Percentiles rank a stretch among this genome's conserved stretches.
These are phyloP conservation scores for Perca flavescens DNA, from an alignment of 2,113 vertebrate species.

Conservation along the genomic window DNA sequence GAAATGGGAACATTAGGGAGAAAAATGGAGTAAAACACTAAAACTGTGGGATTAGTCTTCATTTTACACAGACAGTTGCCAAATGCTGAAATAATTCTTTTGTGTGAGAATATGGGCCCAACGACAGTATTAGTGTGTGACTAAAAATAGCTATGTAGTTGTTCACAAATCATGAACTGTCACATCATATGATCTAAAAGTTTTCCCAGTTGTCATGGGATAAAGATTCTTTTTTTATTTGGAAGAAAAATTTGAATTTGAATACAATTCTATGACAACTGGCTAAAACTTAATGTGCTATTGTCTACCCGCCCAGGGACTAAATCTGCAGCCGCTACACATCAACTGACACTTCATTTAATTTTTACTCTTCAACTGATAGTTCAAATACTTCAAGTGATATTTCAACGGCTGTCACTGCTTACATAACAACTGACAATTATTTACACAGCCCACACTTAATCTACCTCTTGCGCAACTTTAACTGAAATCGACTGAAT, in stretches of 20 bases:
- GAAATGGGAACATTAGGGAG: constrained; percentile 86
- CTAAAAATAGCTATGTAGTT: background rate
- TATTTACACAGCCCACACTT: background rate
- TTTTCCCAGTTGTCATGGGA: background rate
- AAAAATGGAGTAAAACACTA: constrained; percentile 74
- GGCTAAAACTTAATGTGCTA: background rate
- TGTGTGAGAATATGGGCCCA: constrained; percentile 50
- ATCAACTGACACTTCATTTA: background rate
- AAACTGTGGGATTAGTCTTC: constrained; percentile 79
- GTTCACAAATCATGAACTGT: background rate
- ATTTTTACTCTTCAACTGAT: background rate
- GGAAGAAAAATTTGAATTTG: background rate
- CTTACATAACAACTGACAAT: background rate
- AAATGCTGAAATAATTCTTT: constrained; percentile 66
- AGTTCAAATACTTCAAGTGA: background rate
- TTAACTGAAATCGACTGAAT: background rate
- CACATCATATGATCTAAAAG: background rate
- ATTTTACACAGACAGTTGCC: constrained; percentile 69
- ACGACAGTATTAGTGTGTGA: constrained; percentile 20
- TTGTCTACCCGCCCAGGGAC: background rate
- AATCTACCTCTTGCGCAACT: background rate
- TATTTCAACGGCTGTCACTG: background rate
- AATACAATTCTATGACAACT: background rate
- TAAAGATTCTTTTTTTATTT: background rate
- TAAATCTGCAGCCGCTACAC: background rate